Percentiles rank a stretch among this genome's conserved stretches.
These are phyloP conservation scores for Plebejus melissa DNA, from an alignment of 2,888 invertebrate species.

Conservation along the genomic window DNA sequence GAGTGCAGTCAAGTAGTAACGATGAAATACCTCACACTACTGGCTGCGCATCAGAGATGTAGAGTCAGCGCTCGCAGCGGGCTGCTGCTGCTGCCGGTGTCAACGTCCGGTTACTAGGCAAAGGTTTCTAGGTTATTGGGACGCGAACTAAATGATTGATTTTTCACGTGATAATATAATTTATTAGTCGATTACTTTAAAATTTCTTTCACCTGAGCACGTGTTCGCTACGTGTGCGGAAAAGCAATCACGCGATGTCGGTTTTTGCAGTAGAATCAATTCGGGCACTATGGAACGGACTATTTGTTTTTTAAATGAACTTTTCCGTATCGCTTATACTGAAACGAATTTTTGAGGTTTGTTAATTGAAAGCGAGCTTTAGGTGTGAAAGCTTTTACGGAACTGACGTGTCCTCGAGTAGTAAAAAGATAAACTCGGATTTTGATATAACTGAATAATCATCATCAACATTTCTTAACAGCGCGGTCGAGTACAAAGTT, in stretches of 20 bases:
- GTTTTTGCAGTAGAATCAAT: constrained; percentile 16
- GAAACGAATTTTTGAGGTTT: constrained; percentile 15
- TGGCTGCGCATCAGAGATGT: constrained; percentile 9
- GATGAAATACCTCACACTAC: neutral
- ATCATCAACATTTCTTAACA: neutral
- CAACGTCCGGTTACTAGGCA: constrained; percentile 12
- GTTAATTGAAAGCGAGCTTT: constrained; percentile 22
- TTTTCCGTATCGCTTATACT: constrained; percentile 7
- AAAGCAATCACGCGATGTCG: constrained; percentile 1
- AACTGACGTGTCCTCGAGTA: neutral
- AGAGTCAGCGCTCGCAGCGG: neutral
- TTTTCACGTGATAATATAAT: constrained; percentile 10
- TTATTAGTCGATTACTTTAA: neutral
- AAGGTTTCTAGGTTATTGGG: constrained; percentile 15
- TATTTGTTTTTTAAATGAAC: constrained; percentile 13
- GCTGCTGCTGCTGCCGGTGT: neutral
- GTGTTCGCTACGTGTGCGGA: constrained; percentile 12
- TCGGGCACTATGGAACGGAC: neutral
- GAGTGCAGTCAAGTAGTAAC: neutral
- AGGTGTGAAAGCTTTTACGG: constrained; percentile 10
- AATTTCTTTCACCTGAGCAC: neutral
- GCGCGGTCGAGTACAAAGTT: neutral
- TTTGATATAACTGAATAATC: neutral
- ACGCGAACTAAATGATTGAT: neutral
- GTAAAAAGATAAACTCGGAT: neutral